Evolutionary conservation across 2,113 vertebrate genomes (phyloP).

Genomic region (Scatophagus argus): DNA sequence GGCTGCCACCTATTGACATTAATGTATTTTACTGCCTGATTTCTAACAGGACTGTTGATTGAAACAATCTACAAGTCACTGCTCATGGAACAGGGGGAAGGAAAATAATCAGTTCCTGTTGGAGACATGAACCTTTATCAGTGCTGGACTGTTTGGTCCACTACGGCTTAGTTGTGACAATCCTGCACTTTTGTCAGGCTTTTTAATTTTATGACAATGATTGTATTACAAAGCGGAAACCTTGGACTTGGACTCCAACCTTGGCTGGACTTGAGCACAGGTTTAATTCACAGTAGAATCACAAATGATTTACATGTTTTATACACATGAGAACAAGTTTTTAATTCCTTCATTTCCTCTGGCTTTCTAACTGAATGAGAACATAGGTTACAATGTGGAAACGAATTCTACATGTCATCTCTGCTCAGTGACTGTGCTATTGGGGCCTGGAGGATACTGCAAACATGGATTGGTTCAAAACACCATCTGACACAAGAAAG

Average conservation of each 20-base stretch:
- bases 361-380: constrained; percentile 4
- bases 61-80: neutral
- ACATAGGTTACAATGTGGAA: neutral
- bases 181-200: neutral
- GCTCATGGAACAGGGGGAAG: neutral
- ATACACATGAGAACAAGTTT: neutral
- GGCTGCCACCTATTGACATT: neutral
- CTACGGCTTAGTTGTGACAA: neutral
- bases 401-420: neutral
- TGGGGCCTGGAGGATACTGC: constrained; percentile 5
- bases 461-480: constrained; percentile 27
- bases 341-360: neutral
- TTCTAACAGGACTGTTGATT: constrained; percentile 10
- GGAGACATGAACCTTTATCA: neutral
- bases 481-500: constrained; percentile 10
- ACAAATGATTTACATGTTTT: constrained; percentile 8
- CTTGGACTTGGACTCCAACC: neutral
- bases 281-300: neutral
- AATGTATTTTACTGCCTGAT: constrained; percentile 1
- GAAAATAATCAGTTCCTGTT: constrained; percentile 1
- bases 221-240: neutral
- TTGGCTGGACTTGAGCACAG: too few species aligned
- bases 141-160: neutral
- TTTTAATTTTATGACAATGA: neutral
- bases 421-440: neutral